Evolutionary conservation across 1,140 invertebrate genomes (phyloP).

Genomic region (Schlechtendalia chinensis): DNA sequence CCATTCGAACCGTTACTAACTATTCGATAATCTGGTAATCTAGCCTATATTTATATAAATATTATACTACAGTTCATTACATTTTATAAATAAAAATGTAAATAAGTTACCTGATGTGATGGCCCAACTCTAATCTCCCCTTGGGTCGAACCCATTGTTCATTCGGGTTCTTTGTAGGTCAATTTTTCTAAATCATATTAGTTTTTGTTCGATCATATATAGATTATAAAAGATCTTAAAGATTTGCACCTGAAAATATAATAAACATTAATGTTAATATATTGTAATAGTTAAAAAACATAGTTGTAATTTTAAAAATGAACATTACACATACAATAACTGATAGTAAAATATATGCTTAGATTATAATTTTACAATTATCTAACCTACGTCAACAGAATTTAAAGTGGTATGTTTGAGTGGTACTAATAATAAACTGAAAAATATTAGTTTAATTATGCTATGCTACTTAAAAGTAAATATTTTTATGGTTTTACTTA

Average conservation of each 20-base stretch:
- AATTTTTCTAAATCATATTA: constrained; percentile 37
- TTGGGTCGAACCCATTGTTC: constrained; percentile 66
- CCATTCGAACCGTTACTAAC: constrained; percentile 69
- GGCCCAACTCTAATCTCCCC: constrained; percentile 93
- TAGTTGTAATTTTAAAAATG: neutral
- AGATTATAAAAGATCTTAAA: neutral
- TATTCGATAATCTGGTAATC: constrained; percentile 69
- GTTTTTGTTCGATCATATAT: neutral
- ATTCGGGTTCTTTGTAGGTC: constrained; percentile 31
- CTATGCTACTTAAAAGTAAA: constrained; percentile 11
- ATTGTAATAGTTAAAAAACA: neutral
- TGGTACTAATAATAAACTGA: constrained; percentile 16
- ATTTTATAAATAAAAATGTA: constrained; percentile 4
- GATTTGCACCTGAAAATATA: neutral
- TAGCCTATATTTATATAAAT: constrained; percentile 61
- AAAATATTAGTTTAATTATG: neutral
- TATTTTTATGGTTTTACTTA: neutral
- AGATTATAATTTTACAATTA: neutral
- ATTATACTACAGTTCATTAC: neutral
- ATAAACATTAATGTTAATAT: neutral
- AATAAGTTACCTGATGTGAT: constrained; percentile 77
- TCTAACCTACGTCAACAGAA: neutral
- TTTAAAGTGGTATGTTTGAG: neutral
- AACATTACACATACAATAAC: neutral
- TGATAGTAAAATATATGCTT: neutral